Evolutionary conservation across 2,888 invertebrate genomes (phyloP), one percentile per base, ranked within the genome.

Genomic region (Sympetrum striolatum): DNA sequence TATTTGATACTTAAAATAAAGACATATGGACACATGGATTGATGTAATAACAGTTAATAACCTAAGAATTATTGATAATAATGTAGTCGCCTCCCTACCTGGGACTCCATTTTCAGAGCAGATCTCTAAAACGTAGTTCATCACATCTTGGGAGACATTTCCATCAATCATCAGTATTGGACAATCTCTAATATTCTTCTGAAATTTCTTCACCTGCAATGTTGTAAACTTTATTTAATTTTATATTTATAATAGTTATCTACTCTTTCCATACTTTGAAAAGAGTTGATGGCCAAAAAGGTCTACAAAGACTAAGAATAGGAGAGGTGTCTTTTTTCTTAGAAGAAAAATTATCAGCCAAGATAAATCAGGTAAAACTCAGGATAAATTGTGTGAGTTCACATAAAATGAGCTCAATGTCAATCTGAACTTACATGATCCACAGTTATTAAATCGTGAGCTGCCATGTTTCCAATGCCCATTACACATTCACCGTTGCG

Each of bases 141-240:
- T 96, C 0, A 98, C 96, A 37, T 95, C 94, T 80, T 95, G 92
- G 0, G 97, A 95, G 81, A 97, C 93, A 94, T 99, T 99, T 14
- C 97, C 98, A 93, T 99, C 99, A 90, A 98, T 94, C 35, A 98
- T 94, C 15, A 99, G 95, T 53, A 98, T 93, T 0, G 97, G 96
- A 0, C 97, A 95, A 15, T 94, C 93, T 91, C 94, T 94, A 44
- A 98, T 94, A n/a, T 10, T 37, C 12, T 35, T n/a, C n/a, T 53
- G 86, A 92, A 96, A 95, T 90, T 94, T 94, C 91, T 94, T 93
- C n/a, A 98, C 95, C 96, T 97, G 93, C 31, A 79, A 93, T 93
- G 91, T 91, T 91, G 58, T 64, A 10, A 44, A 44, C 44, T 8
- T 44, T 44, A 44, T 44, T 44, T 44, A 6, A 44, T 44, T 8